Percentiles rank a stretch among this genome's conserved stretches.
phyloP scores from a whole-genome alignment of 2,888 invertebrate species.

The Euzetes globulus region DNA sequence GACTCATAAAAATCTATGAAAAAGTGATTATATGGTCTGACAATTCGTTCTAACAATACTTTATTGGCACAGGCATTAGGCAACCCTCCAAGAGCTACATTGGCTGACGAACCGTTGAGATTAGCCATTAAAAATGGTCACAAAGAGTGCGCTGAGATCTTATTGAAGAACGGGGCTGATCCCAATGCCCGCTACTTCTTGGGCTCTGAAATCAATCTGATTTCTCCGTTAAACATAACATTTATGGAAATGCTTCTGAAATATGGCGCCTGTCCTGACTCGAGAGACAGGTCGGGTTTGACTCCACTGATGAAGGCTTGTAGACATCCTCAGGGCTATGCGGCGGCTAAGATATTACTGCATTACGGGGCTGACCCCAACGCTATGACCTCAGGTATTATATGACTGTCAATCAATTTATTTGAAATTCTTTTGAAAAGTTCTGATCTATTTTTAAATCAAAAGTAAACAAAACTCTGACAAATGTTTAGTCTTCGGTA shows the following conservation, averaged over 20 bases:
- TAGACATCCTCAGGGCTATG: constrained; percentile 65
- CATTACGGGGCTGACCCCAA: constrained; percentile 78
- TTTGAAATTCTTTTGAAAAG: not conserved
- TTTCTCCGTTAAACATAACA: constrained; percentile 65
- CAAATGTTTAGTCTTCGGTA: no score
- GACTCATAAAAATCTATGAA: not conserved
- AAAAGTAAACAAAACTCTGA: not conserved
- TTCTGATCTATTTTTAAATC: not conserved
- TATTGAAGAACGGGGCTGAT: constrained; percentile 75
- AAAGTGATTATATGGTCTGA: not conserved
- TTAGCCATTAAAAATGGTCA: constrained; percentile 79
- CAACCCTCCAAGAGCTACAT: constrained; percentile 41
- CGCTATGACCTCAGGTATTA: constrained; percentile 69
- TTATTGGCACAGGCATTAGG: constrained; percentile 38
- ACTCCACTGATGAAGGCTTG: constrained; percentile 88
- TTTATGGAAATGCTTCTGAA: constrained; percentile 71
- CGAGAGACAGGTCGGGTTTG: constrained; percentile 73
- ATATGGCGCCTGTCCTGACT: constrained; percentile 80
- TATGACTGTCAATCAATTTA: not conserved
- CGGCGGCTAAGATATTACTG: constrained; percentile 65
- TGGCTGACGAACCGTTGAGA: constrained; percentile 71
- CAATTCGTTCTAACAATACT: constrained; percentile 1
- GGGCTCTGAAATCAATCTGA: constrained; percentile 79
- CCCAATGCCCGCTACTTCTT: constrained; percentile 87
- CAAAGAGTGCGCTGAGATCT: constrained; percentile 56